phyloP scores from a whole-genome alignment of 2,888 invertebrate species.

The Crepidodera aurea region DNA sequence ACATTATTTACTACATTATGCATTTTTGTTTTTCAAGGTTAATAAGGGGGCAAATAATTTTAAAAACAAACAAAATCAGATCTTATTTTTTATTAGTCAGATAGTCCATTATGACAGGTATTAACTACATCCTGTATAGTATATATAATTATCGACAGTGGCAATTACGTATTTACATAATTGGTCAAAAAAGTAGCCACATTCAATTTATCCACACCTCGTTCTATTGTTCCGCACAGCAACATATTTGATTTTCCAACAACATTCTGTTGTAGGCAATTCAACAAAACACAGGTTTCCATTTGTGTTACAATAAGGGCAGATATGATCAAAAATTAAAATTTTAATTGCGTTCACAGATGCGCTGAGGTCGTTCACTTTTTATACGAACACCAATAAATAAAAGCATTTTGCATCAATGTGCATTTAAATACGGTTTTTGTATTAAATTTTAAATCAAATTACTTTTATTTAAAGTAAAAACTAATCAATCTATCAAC shows the following conservation, averaged over 20 bases:
- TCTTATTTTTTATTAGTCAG: too few species aligned
- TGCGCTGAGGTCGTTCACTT: neutral
- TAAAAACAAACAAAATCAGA: too few species aligned
- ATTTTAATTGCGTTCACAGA: conserved; percentile 21
- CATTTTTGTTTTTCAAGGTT: too few species aligned
- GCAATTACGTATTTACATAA: too few species aligned
- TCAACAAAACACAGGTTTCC: neutral
- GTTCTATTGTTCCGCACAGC: neutral
- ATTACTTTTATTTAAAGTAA: neutral
- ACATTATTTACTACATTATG: too few species aligned
- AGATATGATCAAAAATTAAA: conserved; percentile 21
- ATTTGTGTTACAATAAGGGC: conserved; percentile 14
- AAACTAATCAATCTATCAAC: neutral
- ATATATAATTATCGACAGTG: too few species aligned
- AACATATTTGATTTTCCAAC: neutral
- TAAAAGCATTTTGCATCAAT: neutral
- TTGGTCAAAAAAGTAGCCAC: neutral
- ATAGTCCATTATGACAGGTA: too few species aligned
- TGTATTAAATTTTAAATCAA: neutral
- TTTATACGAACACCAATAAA: neutral
- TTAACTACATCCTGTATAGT: too few species aligned
- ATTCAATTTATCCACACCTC: neutral
- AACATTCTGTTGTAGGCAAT: neutral
- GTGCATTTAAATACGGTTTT: neutral
- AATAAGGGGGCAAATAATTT: too few species aligned